phyloP scores from a whole-genome alignment of 1,140 invertebrate genomes.

The Drosophila burlai region DNA sequence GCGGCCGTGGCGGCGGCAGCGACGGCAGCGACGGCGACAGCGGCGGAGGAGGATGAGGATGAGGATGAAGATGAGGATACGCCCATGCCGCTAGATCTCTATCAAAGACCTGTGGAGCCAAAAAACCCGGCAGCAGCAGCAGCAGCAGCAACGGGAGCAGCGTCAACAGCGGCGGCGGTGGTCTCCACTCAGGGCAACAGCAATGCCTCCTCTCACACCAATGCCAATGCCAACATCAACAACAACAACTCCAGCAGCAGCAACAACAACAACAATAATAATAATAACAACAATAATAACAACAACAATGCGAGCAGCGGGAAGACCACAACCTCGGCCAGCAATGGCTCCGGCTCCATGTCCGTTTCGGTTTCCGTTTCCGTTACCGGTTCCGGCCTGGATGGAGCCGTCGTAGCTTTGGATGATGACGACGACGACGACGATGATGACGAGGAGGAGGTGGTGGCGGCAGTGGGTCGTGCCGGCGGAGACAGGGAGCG shows the following conservation, averaged over 20 bases:
- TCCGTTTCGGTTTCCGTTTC: conserved; percentile 1
- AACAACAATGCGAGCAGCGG: conserved; percentile 46
- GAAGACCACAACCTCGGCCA: conserved; percentile 55
- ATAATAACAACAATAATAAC: conserved; percentile 38
- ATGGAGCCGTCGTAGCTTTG: conserved; percentile 37
- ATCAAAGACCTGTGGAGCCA: conserved; percentile 72
- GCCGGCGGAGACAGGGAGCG: neutral
- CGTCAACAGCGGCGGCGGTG: conserved; percentile 7
- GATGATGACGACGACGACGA: conserved; percentile 60
- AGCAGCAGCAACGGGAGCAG: conserved; percentile 20
- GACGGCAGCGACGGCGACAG: neutral
- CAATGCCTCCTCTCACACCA: conserved; percentile 34
- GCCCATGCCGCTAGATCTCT: conserved; percentile 82
- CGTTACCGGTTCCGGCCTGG: neutral
- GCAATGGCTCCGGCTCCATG: conserved; percentile 39
- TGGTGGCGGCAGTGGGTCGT: too few relatives aligned
- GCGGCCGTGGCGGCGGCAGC: conserved; percentile 1
- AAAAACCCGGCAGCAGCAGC: conserved; percentile 26
- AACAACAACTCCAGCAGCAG: conserved; percentile 38
- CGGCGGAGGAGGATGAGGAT: conserved; percentile 29
- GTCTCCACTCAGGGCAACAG: conserved; percentile 9
- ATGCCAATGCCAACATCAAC: conserved; percentile 31
- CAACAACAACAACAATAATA: conserved; percentile 28
- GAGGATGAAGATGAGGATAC: conserved; percentile 70
- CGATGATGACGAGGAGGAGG: conserved; percentile 9